phyloP scores from a whole-genome alignment of 2,888 invertebrate species.

The Polyommatus icarus region DNA sequence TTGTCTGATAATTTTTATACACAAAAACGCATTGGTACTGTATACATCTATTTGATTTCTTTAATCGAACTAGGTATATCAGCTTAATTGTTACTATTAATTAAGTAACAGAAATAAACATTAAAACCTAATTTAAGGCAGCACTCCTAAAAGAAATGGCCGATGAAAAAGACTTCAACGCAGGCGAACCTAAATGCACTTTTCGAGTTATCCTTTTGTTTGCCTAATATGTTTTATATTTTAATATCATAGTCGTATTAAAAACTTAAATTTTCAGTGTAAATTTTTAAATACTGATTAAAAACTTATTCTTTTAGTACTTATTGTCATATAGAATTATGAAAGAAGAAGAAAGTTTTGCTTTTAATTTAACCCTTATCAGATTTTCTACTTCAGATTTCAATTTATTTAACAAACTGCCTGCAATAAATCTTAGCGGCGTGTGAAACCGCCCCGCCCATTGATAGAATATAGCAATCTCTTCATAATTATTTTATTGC shows the following conservation, averaged over 20 bases:
- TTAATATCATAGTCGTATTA: neutral
- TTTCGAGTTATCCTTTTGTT: no score
- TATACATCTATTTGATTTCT: neutral
- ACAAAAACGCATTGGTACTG: neutral
- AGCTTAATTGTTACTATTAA: neutral
- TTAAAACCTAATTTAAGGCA: neutral
- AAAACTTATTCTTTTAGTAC: neutral
- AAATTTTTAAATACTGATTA: neutral
- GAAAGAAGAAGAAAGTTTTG: neutral
- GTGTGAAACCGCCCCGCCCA: slow-evolving; percentile 71
- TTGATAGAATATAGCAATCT: slow-evolving; percentile 59
- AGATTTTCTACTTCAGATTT: neutral
- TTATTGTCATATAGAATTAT: neutral
- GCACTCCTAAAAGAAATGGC: neutral
- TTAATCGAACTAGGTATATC: neutral
- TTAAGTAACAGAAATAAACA: neutral
- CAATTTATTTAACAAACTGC: slow-evolving; percentile 29
- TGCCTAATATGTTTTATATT: no score
- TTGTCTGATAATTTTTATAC: neutral
- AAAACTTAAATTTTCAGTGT: neutral
- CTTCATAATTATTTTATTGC: slow-evolving; percentile 71
- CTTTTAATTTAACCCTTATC: neutral
- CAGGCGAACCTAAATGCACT: neutral
- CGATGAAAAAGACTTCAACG: neutral
- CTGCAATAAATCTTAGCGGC: slow-evolving; percentile 62